A percentile compares a stretch with the other conserved stretches of the same genome.
phyloP scores from a whole-genome alignment of 2,888 invertebrate genomes.

The Parnassius glacialis region DNA sequence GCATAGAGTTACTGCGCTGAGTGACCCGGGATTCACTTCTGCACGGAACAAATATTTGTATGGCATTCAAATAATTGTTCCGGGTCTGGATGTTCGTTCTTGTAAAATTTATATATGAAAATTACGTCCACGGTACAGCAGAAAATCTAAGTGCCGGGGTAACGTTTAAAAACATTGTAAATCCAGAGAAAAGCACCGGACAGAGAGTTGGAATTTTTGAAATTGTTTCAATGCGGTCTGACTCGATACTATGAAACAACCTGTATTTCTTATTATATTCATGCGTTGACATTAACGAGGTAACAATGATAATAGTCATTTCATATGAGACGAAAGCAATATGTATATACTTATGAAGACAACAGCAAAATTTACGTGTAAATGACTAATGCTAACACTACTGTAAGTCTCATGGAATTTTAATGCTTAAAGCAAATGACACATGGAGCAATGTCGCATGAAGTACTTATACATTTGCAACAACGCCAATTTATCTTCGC shows the following conservation, averaged over 20 bases:
- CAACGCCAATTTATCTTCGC: conserved; percentile 66
- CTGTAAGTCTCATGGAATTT: conserved; percentile 25
- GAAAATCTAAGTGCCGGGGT: too few species aligned
- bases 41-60: too few species aligned
- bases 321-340: conserved; percentile 33
- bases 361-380: conserved; percentile 61
- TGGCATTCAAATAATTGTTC: too few species aligned
- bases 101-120: too few species aligned
- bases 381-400: conserved; percentile 69
- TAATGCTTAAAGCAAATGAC: conserved; percentile 23
- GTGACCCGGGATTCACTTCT: too few species aligned
- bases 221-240: neutral
- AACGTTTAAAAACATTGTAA: too few species aligned
- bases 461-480: conserved; percentile 31
- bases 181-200: too few species aligned
- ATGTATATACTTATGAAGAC: conserved; percentile 47
- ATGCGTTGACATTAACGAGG: conserved; percentile 22
- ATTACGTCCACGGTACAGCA: too few species aligned
- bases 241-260: neutral
- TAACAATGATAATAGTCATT: conserved; percentile 27
- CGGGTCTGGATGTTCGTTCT: too few species aligned
- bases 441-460: conserved; percentile 29
- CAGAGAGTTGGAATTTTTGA: too few species aligned
- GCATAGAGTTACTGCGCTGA: too few species aligned
- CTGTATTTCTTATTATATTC: conserved; percentile 19